A percentile compares a stretch with the other conserved stretches of the same genome.
phyloP scores from a whole-genome alignment of 1,140 invertebrate species.

The Littorina saxatilis region DNA sequence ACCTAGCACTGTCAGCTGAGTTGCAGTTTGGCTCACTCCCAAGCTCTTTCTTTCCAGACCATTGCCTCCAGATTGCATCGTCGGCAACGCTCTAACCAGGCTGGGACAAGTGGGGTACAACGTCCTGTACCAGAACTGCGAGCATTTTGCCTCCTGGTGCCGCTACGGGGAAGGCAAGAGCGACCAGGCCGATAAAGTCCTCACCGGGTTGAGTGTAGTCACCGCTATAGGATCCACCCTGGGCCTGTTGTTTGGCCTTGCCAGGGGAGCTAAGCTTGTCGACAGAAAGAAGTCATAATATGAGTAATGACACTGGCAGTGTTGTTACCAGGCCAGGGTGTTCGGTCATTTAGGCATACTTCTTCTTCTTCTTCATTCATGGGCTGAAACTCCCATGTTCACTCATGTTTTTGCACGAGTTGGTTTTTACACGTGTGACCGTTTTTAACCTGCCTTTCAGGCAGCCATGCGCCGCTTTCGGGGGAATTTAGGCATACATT shows the following conservation, averaged over 20 bases:
- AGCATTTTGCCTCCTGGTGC: constrained; percentile 63
- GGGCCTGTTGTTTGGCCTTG: background rate
- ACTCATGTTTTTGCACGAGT: too few species aligned
- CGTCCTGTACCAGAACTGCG: constrained; percentile 58
- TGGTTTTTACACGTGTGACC: too few species aligned
- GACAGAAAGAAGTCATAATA: background rate
- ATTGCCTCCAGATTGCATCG: constrained; percentile 39
- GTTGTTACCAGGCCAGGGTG: background rate
- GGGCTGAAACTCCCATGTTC: too few species aligned
- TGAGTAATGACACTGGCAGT: background rate
- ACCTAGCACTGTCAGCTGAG: too few species aligned
- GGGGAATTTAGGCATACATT: too few species aligned
- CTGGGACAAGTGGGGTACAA: constrained; percentile 56
- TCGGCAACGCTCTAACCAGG: constrained; percentile 42
- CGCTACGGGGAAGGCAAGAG: constrained; percentile 58
- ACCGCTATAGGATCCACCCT: background rate
- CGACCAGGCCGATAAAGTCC: constrained; percentile 47
- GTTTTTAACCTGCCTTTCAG: too few species aligned
- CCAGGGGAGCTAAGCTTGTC: background rate
- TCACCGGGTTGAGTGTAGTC: background rate
- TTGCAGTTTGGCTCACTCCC: too few species aligned
- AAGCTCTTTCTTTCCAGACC: constrained; percentile 48
- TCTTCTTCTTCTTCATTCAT: too few species aligned
- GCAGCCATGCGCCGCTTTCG: too few species aligned
- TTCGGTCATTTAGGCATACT: too few species aligned